These are phyloP conservation scores for Aproaerema taeniolella DNA, from an alignment of 2,888 invertebrate genomes.

Conservation along the genomic window DNA sequence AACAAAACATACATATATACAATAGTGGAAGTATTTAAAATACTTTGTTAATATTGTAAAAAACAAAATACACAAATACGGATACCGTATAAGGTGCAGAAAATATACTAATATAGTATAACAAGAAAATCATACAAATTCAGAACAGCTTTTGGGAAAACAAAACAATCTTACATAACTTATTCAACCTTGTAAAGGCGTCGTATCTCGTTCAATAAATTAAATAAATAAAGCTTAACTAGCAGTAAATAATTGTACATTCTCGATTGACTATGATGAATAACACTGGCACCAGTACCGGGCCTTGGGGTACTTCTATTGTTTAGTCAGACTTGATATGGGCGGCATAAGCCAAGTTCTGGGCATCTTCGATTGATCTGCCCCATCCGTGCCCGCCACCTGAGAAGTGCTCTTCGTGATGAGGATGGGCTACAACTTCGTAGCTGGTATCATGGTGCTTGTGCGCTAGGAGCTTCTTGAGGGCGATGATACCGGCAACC, in stretches of 20 bases:
- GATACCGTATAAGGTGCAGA: conserved; percentile 65
- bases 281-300: conserved; percentile 31
- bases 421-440: conserved; percentile 85
- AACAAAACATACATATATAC: conserved; percentile 30
- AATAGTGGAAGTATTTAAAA: conserved; percentile 23
- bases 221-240: conserved; percentile 62
- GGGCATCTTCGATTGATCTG: conserved; percentile 66
- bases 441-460: conserved; percentile 84
- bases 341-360: conserved; percentile 78
- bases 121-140: conserved; percentile 60
- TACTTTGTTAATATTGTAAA: conserved; percentile 31
- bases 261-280: conserved; percentile 23
- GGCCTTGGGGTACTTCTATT: conserved; percentile 28
- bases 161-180: conserved; percentile 43
- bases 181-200: conserved; percentile 66
- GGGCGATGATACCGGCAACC: conserved; percentile 83
- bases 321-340: conserved; percentile 64
- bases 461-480: conserved; percentile 83
- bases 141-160: conserved; percentile 61
- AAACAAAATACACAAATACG: conserved; percentile 69
- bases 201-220: conserved; percentile 51
- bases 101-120: conserved; percentile 67
- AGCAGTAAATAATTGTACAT: conserved; percentile 49
- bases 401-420: conserved; percentile 75
- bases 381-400: conserved; percentile 82